Base-by-base conservation (phyloP, 2,113 vertebrate genomes). In the Stegostoma tigrinum region DNA sequence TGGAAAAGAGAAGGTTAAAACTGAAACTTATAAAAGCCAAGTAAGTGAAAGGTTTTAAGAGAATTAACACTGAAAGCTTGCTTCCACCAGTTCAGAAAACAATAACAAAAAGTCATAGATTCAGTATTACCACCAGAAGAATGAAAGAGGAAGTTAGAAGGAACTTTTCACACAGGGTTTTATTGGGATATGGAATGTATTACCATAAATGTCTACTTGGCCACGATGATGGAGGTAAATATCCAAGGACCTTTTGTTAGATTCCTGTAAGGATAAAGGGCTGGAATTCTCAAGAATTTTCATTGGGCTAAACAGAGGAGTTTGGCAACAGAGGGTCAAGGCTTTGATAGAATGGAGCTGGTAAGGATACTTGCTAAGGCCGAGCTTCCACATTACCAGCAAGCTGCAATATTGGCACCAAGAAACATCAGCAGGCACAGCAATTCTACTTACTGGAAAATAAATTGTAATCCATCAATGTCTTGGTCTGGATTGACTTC, bases 21-120 rank as follows among this genome's bases (percentile, higher is more conserved):
- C 45, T 2, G 21, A 87, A 52, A 27, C 45, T 52, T 8, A 83
- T 87, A 48, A 87, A 87, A 45, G 7, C 23, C 23, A 52, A 86
- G 19, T 45, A 10, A 52, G 14, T 87, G 85, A 30, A 87, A 87
- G 85, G 85, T 52, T 52, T 87, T 87, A 45, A 45, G 52, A 61
- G 52, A 27, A 90, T 90, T 90, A 90, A 90, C 14, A 2, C 52
- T 90, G 87, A 61, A 55, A 90, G 30, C 87, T 90, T 90, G 87
- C 27, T 90, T 90, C 27, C 52, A 90, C 52, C 87, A 3, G 87
- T 90, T 34, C 52, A 83, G 15, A 83, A 83, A 83, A 42, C 80
- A 83, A 38, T 83, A 42, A 87, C 85, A 90, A 90, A 90, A 34
- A 52, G 27, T 48, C 86, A 55, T 90, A 87, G 48, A 90, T 34